Base-by-base conservation (phyloP, 2,113 vertebrate species). In the Pycnonotus jocosus region DNA sequence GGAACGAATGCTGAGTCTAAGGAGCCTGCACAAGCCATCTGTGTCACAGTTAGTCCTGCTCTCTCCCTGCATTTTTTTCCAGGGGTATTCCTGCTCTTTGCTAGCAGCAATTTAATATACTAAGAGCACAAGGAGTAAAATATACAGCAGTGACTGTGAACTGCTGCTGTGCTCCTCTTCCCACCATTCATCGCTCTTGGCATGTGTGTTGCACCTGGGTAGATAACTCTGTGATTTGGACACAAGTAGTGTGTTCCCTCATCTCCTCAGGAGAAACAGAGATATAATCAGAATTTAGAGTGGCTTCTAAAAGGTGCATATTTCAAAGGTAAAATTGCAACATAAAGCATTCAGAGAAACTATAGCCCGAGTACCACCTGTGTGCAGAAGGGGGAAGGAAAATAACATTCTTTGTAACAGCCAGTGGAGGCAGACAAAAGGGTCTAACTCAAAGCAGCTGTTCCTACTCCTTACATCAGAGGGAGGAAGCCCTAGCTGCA, bases 311-410 rank as follows among this genome's bases (percentile, higher is more conserved):
- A 94, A 81, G 60, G n/a, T 42, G 40, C 5, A 2, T 66, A 74
- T 90, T 92, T 95, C 79, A 90, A 83, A 92, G 64, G 53, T 37
- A 95, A 90, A 90, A 92, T 22, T 78, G 27, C n/a, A 90, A 83
- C 64, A 88, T 61, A 91, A 91, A 90, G 33, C 56, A 66, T 71
- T 92, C 57, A 53, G 51, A 90, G 54, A 62, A 93, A 57, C 51
- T 70, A 40, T 30, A 90, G 82, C 19, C 38, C 57, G 60, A 77
- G 44, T 40, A 69, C 51, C 42, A 40, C 30, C 47, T 66, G 44
- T 54, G 58, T 35, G 45, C 50, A 80, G 51, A 68, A 86, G 44
- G 2, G 27, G 18, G 61, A 92, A 90, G 85, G 60, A 88, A 93
- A 92, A 88, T 44, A 73, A 9, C 4, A 60, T 44, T 85, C 42